Evolutionary conservation across 2,797 vertebrate genomes (phyloP), one percentile per base, ranked within the genome.

Genomic region (Tenualosa ilisha): DNA sequence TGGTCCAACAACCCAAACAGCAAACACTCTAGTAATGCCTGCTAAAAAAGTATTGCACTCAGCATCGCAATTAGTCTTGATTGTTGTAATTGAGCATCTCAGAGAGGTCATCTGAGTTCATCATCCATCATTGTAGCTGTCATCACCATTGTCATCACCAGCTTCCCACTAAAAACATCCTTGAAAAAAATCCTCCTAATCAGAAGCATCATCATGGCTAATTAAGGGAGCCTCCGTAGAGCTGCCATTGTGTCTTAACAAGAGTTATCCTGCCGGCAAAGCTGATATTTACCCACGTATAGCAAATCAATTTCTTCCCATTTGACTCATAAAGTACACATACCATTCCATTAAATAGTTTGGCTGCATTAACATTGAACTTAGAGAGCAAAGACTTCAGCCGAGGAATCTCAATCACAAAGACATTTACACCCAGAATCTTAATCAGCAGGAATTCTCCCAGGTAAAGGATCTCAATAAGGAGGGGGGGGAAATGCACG

Each of bases 61-160:
- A 83, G 86, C 68, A 88, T 92, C 2, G 26, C 31, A 95, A 94
- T 95, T 94, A 94, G 89, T 91, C 90, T 91, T 95, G 94, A 95
- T 95, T 95, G 94, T 94, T 95, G 95, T 96, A 94, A 95, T 88
- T 91, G 88, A 24, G 92, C 89, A 89, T 72, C 26, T 37, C 87
- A 81, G 90, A 90, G 46, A 17, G 86, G 86, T 6, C 61, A 61
- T 82, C 91, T 93, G 91, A 92, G 93, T 93, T 92, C 4, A 13
- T 40, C 12, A 94, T 96, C 95, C 90, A 91, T 94, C 93, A 94
- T 95, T 94, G 94, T 94, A 89, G 86, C 88, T 89, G 88, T 92
- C 93, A 95, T 94, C 93, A 24, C n/a, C 59, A 63, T 24, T 24
- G 59, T 63, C 59, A 24, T 63, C 59, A 24, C 9, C 59, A n/a